Base-by-base conservation (phyloP, 2,888 invertebrate species). In the Eumacrocentrus americanus region DNA sequence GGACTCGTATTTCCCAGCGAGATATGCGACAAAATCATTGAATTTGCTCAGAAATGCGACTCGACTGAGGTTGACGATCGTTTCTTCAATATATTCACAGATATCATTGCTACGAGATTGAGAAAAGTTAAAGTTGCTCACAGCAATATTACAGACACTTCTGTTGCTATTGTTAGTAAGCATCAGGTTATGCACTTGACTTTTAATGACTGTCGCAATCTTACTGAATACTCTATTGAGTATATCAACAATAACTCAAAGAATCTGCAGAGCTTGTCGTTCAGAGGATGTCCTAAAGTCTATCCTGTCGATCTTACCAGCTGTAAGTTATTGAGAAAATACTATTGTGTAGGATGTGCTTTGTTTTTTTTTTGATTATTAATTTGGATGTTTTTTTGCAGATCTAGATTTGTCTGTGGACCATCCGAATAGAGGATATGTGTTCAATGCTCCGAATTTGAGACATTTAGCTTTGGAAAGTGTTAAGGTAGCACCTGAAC, bases 111-210 rank as follows among this genome's bases (percentile, higher is more conserved):
- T 23, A 91, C 92, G 9, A 85, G 89, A 57, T 81, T 94, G 47
- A 87, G 88, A 71, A 83, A 86, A 60, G 87, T 94, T 9, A 86
- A 85, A 72, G 82, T 95, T 66, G 84, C 88, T 53, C 88, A 91
- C 74, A 88, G 91, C 20, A 84, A 85, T 37, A 86, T 95, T 44
- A 89, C 88, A 7, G 90, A 91, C 76, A 82, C 84, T 62, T 90
- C 91, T 58, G 81, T 95, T 50, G 84, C 86, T 67, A 86, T 86
- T 53, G 81, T 95, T 12, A 82, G 91, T 78, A 85, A 85, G 51
- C 95, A 95, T 80, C 87, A 88, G 66, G 84, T 93, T 37, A 82
- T 84, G 11, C 89, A 90, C 65, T 81, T 96, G 48, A 91, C 92
- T 68, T 83, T 95, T 65, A 86, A 88, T 58, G 88, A 91, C 70